Percentiles rank a stretch among this genome's conserved stretches.
These are phyloP conservation scores for Adelges cooleyi DNA, from an alignment of 1,140 invertebrate species.

Conservation along the genomic window DNA sequence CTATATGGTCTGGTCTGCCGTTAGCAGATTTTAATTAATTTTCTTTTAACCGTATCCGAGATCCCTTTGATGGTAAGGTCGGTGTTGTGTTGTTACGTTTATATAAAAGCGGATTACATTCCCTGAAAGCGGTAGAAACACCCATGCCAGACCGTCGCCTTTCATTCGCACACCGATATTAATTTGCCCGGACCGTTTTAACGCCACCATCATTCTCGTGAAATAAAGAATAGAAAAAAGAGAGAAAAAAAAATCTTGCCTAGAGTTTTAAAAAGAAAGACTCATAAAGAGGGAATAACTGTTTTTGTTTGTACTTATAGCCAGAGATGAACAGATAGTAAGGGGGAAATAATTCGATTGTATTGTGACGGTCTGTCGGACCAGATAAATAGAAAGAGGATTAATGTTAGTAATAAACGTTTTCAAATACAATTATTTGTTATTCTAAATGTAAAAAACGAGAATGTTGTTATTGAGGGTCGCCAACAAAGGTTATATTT, in stretches of 20 bases:
- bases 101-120: conserved; percentile 28
- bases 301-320: conserved; percentile 13
- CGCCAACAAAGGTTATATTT: too few species aligned
- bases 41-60: conserved; percentile 12
- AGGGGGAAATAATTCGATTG: conserved; percentile 3
- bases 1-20: not conserved
- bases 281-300: not conserved
- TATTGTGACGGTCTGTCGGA: conserved; percentile 1
- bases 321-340: not conserved
- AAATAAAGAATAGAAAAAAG: conserved; percentile 13
- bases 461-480: not conserved
- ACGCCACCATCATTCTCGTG: not conserved
- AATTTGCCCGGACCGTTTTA: conserved; percentile 13
- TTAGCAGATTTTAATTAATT: conserved; percentile 26
- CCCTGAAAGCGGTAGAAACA: not conserved
- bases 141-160: conserved; percentile 12
- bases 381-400: conserved; percentile 9
- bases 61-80: not conserved
- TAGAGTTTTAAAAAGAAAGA: not conserved
- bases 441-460: not conserved
- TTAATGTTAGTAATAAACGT: conserved; percentile 4
- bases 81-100: conserved; percentile 12
- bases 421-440: not conserved
- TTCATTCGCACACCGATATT: conserved; percentile 23
- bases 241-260: not conserved